Evolutionary conservation across 2,888 invertebrate species (phyloP), one percentile per base, ranked within the genome.

Genomic region (Dasypolia templi): DNA sequence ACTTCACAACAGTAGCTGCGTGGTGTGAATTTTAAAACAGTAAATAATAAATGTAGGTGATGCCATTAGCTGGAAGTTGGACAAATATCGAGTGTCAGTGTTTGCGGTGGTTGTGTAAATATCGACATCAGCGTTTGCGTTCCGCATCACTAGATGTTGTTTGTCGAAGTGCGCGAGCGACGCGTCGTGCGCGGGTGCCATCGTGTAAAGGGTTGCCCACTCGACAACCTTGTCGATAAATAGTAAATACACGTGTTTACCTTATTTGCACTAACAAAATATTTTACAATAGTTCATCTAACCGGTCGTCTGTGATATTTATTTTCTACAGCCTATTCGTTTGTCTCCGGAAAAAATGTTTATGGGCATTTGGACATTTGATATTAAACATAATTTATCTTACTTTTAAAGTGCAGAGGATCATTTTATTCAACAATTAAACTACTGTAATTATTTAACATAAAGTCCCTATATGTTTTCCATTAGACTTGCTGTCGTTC

Each of bases 101-200:
- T 96, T 96, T 95, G 93, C 94, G 87, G 93, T 94, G 91, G 85
- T 91, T 89, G 91, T 86, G 94, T 94, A 95, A 96, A 96, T 92
- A 95, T 94, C 95, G 95, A 95, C 95, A 94, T 91, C 91, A 87
- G 87, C 93, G 95, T 95, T 96, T 95, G 96, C 94, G 95, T 96
- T 96, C 95, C 95, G 96, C 96, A 96, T 96, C 96, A 96, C 96
- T 96, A 96, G 93, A 92, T 82, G 87, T 88, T 96, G 93, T 96
- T 96, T 96, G 94, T 88, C 88, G 90, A 92, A 89, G 90, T 88
- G 88, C 89, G 92, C 90, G 86, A 91, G 91, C 90, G 91, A 89
- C 89, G 91, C 91, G 90, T 79, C 80, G 82, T 82, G 74, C 78
- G 79, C 93, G 92, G 93, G 93, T 90, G 93, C 91, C 89, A 91